A percentile compares a stretch with the other conserved stretches of the same genome.
Conservation (phyloP, 2,113 vertebrate species). For the Pangasianodon gigas region DNA sequence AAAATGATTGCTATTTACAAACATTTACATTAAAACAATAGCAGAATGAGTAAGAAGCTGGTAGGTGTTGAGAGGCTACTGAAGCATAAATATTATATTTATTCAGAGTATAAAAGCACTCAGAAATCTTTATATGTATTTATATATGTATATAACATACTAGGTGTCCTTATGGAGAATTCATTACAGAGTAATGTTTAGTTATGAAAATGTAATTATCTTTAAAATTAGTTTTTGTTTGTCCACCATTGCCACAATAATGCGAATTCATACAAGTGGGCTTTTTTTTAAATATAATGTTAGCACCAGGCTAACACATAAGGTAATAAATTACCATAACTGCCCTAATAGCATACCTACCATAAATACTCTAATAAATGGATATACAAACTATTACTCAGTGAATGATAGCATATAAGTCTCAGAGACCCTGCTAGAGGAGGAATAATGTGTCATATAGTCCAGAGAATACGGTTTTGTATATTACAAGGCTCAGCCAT, state of each 20-base stretch:
- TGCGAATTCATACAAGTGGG: neutral
- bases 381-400: neutral
- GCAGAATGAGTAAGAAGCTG: neutral
- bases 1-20: neutral
- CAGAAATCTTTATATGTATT: neutral
- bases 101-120: neutral
- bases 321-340: neutral
- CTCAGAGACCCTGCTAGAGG: neutral
- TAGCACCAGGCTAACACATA: neutral
- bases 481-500: neutral
- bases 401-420: too few relatives aligned
- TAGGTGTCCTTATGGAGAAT: neutral
- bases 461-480: neutral
- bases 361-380: neutral
- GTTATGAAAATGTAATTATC: too few relatives aligned
- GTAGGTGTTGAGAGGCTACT: conserved; percentile 7
- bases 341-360: neutral
- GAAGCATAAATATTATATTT: neutral
- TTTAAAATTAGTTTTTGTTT: neutral
- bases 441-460: neutral
- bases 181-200: neutral
- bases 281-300: neutral
- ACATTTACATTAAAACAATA: conserved; percentile 44
- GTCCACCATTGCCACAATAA: neutral
- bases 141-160: neutral